These are phyloP conservation scores for Tetragnatha montana DNA, from an alignment of 2,888 invertebrate species.

Conservation along the genomic window DNA sequence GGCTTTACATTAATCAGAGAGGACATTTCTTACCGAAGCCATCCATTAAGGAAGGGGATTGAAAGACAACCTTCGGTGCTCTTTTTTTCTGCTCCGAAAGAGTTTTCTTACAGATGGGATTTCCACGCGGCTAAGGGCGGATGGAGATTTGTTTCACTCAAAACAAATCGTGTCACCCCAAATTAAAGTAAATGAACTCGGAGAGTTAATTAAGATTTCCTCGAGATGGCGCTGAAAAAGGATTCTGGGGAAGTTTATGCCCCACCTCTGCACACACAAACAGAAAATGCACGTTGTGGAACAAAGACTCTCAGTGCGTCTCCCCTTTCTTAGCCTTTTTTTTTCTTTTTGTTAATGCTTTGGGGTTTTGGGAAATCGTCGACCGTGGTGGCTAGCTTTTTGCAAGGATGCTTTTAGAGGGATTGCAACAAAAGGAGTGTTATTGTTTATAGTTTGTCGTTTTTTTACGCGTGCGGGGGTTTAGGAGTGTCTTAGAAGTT, in stretches of 20 bases:
- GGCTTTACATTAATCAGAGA: slow-evolving; percentile 3
- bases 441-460: not conserved
- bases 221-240: slow-evolving; percentile 3
- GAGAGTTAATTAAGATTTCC: slow-evolving; percentile 43
- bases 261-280: not conserved
- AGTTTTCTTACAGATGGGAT: slow-evolving; percentile 5
- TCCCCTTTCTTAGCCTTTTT: not conserved
- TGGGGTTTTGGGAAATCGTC: not conserved
- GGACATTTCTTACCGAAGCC: not conserved
- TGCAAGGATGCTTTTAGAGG: not conserved
- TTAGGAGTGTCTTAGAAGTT: too few species aligned
- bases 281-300: not conserved
- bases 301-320: not conserved
- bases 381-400: not conserved
- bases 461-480: not conserved
- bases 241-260: not conserved
- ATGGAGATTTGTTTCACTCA: slow-evolving; percentile 12
- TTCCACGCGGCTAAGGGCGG: not conserved
- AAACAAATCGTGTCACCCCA: slow-evolving; percentile 25
- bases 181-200: slow-evolving; percentile 54
- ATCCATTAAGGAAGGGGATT: not conserved
- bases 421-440: not conserved
- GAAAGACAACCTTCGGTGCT: not conserved
- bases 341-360: not conserved
- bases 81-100: not conserved